A percentile compares a stretch with the other conserved stretches of the same genome.
Evolutionary conservation across 92 coral and sea anemone species (phyloP).

Genomic region (Metridium senile): DNA sequence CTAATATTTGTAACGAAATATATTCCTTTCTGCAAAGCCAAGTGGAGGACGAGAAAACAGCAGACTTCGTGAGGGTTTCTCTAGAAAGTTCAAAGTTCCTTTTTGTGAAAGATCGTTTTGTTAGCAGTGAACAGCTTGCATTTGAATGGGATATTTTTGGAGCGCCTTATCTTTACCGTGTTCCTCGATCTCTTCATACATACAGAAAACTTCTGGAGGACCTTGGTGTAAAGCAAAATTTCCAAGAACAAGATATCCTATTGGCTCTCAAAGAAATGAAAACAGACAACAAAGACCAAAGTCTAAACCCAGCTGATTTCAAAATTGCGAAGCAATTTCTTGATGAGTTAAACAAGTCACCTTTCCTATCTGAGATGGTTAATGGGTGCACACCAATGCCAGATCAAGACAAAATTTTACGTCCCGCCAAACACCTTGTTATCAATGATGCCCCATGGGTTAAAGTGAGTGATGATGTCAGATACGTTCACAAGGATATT

Average conservation of each 20-base stretch:
- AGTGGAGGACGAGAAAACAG: neutral
- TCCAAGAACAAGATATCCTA: conserved; percentile 44
- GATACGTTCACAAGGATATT: conserved; percentile 60
- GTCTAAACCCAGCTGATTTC: conserved; percentile 46
- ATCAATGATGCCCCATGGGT: conserved; percentile 82
- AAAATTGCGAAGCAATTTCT: conserved; percentile 51
- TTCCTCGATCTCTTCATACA: conserved; percentile 43
- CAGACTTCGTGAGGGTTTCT: neutral
- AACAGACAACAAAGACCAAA: conserved; percentile 36
- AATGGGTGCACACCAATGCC: conserved; percentile 60
- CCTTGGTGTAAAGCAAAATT: conserved; percentile 49
- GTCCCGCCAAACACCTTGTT: conserved; percentile 52
- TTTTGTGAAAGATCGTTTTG: conserved; percentile 3
- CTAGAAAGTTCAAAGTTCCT: neutral
- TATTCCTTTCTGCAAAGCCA: neutral
- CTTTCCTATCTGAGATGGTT: neutral
- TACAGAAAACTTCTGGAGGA: conserved; percentile 47
- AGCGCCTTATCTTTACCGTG: conserved; percentile 72
- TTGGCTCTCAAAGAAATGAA: conserved; percentile 54
- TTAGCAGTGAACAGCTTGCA: conserved; percentile 53
- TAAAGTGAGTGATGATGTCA: conserved; percentile 12
- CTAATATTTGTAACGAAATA: neutral
- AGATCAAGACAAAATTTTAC: conserved; percentile 51
- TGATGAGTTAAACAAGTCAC: conserved; percentile 29
- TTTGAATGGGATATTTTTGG: conserved; percentile 67